phyloP scores from a whole-genome alignment of 2,797 vertebrate genomes.

The Thalassophryne amazonica region DNA sequence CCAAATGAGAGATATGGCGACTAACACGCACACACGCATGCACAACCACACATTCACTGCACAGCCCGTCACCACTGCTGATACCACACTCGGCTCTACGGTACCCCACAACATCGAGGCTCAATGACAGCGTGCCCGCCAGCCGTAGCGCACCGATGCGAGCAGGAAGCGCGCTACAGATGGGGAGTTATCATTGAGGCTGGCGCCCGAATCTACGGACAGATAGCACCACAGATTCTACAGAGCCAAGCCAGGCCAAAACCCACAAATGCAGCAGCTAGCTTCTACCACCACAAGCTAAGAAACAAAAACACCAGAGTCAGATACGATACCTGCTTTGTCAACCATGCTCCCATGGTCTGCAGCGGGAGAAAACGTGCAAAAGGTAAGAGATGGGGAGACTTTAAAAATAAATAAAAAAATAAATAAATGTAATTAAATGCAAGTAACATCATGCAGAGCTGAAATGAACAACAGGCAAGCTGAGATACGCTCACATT shows the following conservation, averaged over 20 bases:
- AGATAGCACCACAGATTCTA: slow-evolving; percentile 81
- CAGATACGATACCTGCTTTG: slow-evolving; percentile 85
- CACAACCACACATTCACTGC: slow-evolving; percentile 64
- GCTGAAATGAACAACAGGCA: slow-evolving; percentile 73
- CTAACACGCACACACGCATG: slow-evolving; percentile 52
- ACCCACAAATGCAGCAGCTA: slow-evolving; percentile 74
- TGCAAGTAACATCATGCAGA: slow-evolving; percentile 76
- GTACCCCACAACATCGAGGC: slow-evolving; percentile 63
- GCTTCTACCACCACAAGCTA: slow-evolving; percentile 77
- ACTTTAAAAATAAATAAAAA: too few species aligned
- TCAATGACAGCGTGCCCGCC: slow-evolving; percentile 69
- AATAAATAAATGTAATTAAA: too few species aligned
- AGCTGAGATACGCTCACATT: slow-evolving; percentile 59
- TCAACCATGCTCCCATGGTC: slow-evolving; percentile 83
- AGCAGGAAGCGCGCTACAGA: slow-evolving; percentile 48
- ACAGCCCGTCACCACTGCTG: slow-evolving; percentile 62
- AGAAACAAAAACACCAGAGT: slow-evolving; percentile 70
- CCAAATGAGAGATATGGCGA: slow-evolving; percentile 21
- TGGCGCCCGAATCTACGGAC: slow-evolving; percentile 63
- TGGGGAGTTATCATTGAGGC: slow-evolving; percentile 68
- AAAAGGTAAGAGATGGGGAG: slow-evolving; percentile 73
- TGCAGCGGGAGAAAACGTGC: slow-evolving; percentile 83
- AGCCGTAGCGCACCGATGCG: slow-evolving; percentile 44
- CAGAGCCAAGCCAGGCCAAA: slow-evolving; percentile 80
- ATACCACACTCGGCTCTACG: slow-evolving; percentile 61